A percentile compares a stretch with the other conserved stretches of the same genome.
Evolutionary conservation across 2,888 invertebrate species (phyloP).

Genomic region (Sarcophaga carnaria): DNA sequence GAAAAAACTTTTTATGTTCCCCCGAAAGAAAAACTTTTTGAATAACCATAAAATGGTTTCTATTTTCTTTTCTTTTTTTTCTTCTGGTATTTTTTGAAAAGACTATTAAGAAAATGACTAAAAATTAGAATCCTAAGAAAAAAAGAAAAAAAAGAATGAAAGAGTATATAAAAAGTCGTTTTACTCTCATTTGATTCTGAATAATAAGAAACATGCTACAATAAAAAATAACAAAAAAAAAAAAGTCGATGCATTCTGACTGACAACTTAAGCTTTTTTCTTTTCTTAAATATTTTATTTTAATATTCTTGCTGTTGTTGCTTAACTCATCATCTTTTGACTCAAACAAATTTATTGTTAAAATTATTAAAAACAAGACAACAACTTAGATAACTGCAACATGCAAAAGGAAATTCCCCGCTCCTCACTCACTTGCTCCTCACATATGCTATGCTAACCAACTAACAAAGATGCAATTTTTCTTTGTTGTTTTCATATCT

Average conservation of each 20-base stretch:
- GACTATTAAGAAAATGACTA: slow-evolving; percentile 64
- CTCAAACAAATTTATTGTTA: slow-evolving; percentile 58
- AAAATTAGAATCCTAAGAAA: slow-evolving; percentile 35
- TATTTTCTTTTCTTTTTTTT: background rate
- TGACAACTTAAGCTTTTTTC: slow-evolving; percentile 4
- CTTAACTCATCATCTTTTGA: slow-evolving; percentile 49
- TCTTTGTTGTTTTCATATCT: slow-evolving; percentile 6
- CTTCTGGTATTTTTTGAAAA: slow-evolving; percentile 39
- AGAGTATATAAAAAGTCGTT: slow-evolving; percentile 43
- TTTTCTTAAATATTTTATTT: background rate
- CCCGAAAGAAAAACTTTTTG: slow-evolving; percentile 42
- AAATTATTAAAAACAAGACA: slow-evolving; percentile 60
- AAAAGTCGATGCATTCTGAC: slow-evolving; percentile 36
- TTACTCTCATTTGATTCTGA: slow-evolving; percentile 60
- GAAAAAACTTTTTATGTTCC: slow-evolving; percentile 1
- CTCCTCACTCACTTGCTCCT: no score
- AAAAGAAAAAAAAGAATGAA: slow-evolving; percentile 15
- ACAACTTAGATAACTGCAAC: slow-evolving; percentile 14
- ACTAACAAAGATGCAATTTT: slow-evolving; percentile 24
- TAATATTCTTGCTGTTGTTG: background rate
- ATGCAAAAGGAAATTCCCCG: background rate
- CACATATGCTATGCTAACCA: background rate
- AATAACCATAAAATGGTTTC: slow-evolving; percentile 61
- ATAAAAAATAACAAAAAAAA: slow-evolving; percentile 33
- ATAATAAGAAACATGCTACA: slow-evolving; percentile 29